Conservation (phyloP, 35 echinoderm and acorn worm genomes). For the Holothuria glaberrima region DNA sequence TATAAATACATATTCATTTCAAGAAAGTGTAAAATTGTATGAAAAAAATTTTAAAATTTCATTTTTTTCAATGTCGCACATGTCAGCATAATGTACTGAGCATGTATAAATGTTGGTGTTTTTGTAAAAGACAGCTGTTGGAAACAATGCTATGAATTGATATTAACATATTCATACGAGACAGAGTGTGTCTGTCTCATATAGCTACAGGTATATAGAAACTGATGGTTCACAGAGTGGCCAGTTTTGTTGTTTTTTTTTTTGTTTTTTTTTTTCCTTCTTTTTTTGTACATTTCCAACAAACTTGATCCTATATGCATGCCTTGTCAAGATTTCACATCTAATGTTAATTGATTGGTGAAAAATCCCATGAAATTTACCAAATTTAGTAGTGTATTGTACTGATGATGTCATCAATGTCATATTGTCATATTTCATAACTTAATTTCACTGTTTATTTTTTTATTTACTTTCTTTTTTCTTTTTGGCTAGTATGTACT, state of each 20-base stretch:
- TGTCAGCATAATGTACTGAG: slow-evolving; percentile 1
- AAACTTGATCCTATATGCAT: too few species aligned
- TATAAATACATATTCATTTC: slow-evolving; percentile 67
- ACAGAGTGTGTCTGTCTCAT: too few species aligned
- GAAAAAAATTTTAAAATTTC: slow-evolving; percentile 57
- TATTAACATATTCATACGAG: too few species aligned
- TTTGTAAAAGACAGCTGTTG: slow-evolving; percentile 50
- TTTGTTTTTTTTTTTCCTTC: too few species aligned
- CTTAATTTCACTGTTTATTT: slow-evolving; percentile 36
- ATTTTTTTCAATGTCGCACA: slow-evolving; percentile 50
- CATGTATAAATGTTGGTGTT: slow-evolving; percentile 60
- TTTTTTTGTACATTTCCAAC: too few species aligned
- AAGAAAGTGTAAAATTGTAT: slow-evolving; percentile 60
- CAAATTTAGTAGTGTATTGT: slow-evolving; percentile 32
- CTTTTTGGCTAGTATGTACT: slow-evolving; percentile 28
- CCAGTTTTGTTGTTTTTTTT: too few species aligned
- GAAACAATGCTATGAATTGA: background rate
- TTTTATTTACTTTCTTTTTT: too few species aligned
- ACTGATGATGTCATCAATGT: slow-evolving; percentile 28
- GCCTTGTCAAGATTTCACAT: too few species aligned
- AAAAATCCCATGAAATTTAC: slow-evolving; percentile 33
- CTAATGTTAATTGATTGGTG: background rate
- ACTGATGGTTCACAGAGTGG: too few species aligned
- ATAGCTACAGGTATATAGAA: too few species aligned
- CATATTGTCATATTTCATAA: slow-evolving; percentile 51